Base-by-base conservation (phyloP, 2,113 vertebrate species). In the Chloroceryle aenea region DNA sequence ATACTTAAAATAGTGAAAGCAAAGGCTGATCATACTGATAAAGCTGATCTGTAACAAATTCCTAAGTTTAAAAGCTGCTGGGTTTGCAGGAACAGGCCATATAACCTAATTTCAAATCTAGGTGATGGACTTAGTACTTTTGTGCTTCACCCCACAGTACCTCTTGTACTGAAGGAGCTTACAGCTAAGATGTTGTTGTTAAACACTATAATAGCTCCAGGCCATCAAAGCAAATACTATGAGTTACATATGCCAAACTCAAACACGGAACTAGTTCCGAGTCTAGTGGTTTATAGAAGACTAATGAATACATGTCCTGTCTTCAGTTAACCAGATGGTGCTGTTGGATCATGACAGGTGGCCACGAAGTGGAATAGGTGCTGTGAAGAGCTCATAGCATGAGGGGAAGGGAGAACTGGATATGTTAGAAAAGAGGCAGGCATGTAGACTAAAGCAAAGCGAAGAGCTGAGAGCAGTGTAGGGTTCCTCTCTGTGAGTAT, bases 221-320 rank as follows among this genome's bases (percentile, higher is more conserved):
- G 47, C 7, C 12, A 32, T 27, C 50, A 20, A 36, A 18, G 13
- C 3, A n/a, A 17, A 1, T 9, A 8, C 10, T 32, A 1, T 11
- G 23, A 22, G 10, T 48, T 52, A 20, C 10, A 6, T 7, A 4
- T 38, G 42, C 22, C 52, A 67, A 58, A 32, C 7, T 67, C 25
- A 29, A 63, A 8, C 32, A 22, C 38, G 10, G 14, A 55, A 3
- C 21, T 36, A 15, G 27, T 58, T 63, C n/a, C 1, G 69, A 29
- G 14, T 58, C 29, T 79, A 1, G 3, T 10, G 32, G 58, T 17
- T 11, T 19, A 27, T 13, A 29, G 21, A 13, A 29, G 55, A 12
- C 5, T 40, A 16, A 0, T 0, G 66, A 23, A 22, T 61, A 21
- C 8, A 0, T 27, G 25, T 3, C 1, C 40, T 7, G 21, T n/a